These are phyloP conservation scores for Alviniconcha marisindica DNA, from an alignment of 1,140 invertebrate species.

Conservation along the genomic window DNA sequence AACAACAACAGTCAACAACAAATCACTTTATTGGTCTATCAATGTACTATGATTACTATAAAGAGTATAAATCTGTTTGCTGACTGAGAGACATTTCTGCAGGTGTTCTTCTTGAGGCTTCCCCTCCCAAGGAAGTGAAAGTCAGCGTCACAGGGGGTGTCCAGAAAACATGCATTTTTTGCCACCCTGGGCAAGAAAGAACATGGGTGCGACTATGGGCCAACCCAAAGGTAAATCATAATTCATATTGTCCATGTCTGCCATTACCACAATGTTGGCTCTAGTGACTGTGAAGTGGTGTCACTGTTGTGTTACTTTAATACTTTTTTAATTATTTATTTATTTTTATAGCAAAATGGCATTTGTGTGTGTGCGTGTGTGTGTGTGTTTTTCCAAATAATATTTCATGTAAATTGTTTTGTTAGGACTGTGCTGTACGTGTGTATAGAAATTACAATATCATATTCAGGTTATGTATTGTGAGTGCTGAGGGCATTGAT, in stretches of 20 bases:
- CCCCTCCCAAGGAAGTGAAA: not conserved
- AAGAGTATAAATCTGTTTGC: too few species aligned
- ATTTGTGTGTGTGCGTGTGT: not conserved
- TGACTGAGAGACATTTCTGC: not conserved
- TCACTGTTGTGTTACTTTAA: too few species aligned
- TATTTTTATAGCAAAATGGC: not conserved
- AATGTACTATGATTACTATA: too few species aligned
- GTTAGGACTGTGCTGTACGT: too few species aligned
- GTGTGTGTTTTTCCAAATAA: not conserved
- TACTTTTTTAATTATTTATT: not conserved
- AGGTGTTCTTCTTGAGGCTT: not conserved
- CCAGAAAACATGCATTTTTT: not conserved
- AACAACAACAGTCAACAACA: too few species aligned
- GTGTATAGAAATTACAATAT: too few species aligned
- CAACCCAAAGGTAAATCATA: not conserved
- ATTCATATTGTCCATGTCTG: too few species aligned
- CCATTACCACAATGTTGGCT: not conserved
- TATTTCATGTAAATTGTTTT: too few species aligned
- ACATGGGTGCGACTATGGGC: not conserved
- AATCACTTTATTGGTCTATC: too few species aligned
- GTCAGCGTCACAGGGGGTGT: not conserved
- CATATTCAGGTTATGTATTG: too few species aligned
- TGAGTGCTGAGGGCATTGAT: too few species aligned
- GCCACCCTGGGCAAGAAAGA: slow-evolving; percentile 4
- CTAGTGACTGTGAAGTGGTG: not conserved